A percentile compares a stretch with the other conserved stretches of the same genome.
Conservation (phyloP, 1,140 invertebrate genomes). For the Nixonia krombeini region DNA sequence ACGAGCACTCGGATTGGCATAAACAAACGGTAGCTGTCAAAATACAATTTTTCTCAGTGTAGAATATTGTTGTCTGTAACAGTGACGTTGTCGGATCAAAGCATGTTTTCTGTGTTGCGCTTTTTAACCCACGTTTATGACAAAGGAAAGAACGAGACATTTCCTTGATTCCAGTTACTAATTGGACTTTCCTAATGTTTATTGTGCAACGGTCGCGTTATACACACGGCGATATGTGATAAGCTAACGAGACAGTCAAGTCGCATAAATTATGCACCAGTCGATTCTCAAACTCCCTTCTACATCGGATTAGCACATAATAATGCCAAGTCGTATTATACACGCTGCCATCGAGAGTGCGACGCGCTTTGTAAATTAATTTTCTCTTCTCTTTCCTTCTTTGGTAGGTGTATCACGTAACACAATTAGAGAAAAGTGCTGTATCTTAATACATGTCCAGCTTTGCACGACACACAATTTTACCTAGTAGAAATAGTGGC, state of each 20-base stretch:
- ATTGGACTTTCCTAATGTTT: conserved; percentile 12
- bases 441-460: conserved; percentile 4
- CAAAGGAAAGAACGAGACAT: background rate
- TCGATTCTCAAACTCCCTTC: conserved; percentile 46
- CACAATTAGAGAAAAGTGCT: conserved; percentile 16
- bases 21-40: no score
- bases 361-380: conserved; percentile 40
- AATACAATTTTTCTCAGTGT: no score
- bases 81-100: no score
- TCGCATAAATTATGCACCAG: conserved; percentile 26
- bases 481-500: background rate
- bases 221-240: conserved; percentile 12
- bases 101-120: no score
- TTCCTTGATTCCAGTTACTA: background rate
- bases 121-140: no score
- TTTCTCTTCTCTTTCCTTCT: conserved; percentile 18
- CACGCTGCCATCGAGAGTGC: conserved; percentile 1
- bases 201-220: conserved; percentile 11
- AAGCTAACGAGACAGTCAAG: conserved; percentile 25
- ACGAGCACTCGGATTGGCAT: no score
- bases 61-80: no score
- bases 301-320: conserved; percentile 41
- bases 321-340: conserved; percentile 21
- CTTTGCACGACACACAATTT: background rate
- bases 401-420: conserved; percentile 19